Base-by-base conservation (phyloP, 1,140 invertebrate genomes). In the Vanessa atalanta region DNA sequence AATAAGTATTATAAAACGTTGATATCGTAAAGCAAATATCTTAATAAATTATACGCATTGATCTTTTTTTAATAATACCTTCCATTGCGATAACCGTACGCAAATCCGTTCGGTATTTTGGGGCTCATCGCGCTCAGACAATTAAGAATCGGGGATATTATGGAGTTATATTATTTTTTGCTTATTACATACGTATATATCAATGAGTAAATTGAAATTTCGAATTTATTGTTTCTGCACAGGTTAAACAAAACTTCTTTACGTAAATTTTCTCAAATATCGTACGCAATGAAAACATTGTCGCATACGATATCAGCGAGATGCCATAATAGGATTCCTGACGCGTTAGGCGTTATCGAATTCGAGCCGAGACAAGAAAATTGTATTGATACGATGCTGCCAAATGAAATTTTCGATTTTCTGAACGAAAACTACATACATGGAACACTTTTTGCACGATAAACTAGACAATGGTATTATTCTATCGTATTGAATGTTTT, bases 351-450 rank as follows among this genome's bases (percentile, higher is more conserved):
- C 69, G 51, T 76, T 79, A 79, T 77, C 78, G 72, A 76, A 70
- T 79, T 79, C 77, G 78, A 65, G 65, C 51, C 50, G 71, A 77
- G 70, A 76, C 75, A 77, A 76, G 71, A 76, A 79, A 76, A 77
- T 79, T 77, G 75, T 72, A 69, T 76, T 76, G 71, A 76, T 79
- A 73, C 65, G 78, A 79, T 73, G 74, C 55, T 76, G 74, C 69
- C 78, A 74, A 79, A 79, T 79, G 72, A 76, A 74, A 79, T 79
- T 73, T 74, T 76, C 53, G 50, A 75, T 75, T 75, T 75, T 61
- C 43, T 47, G 61, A 26, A 61, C 23, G 57, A 61, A 61, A 61
- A 61, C 31, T 57, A 57, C 53, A 20, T 57, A 23, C 12, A 57
- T 57, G 20, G 57, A 61, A 61, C 13, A 11, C 26, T 61, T 61